Evolutionary conservation across 2,888 invertebrate species (phyloP).

Genomic region (Lithophane ornitopus): DNA sequence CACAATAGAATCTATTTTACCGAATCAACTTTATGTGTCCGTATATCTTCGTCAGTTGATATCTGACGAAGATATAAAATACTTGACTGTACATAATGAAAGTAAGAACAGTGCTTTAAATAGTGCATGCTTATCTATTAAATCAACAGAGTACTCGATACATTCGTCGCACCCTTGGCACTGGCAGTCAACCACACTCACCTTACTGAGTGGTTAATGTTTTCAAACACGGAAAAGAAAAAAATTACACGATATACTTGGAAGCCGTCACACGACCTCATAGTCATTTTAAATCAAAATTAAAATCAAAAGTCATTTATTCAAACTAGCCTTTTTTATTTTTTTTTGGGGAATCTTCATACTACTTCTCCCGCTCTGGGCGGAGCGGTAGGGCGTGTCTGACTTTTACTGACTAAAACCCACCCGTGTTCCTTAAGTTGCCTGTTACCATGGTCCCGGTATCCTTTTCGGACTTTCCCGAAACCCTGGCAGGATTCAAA

Average conservation of each 20-base stretch:
- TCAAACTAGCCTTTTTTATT: too few species aligned
- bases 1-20: not conserved
- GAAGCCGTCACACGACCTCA: not conserved
- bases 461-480: too few species aligned
- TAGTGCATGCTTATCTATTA: not conserved
- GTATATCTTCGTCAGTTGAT: too few species aligned
- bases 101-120: constrained; percentile 5
- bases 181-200: not conserved
- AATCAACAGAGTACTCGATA: not conserved
- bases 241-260: not conserved
- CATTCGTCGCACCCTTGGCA: not conserved
- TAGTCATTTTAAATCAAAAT: not conserved
- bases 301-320: too few species aligned
- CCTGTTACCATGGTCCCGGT: too few species aligned
- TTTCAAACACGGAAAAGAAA: not conserved
- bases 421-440: too few species aligned
- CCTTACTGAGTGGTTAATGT: not conserved
- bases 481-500: too few species aligned
- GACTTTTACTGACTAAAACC: too few species aligned
- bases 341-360: too few species aligned
- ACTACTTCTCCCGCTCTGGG: too few species aligned
- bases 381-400: too few species aligned
- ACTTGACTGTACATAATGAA: not conserved
- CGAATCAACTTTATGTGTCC: not conserved
- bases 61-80: too few species aligned